These are phyloP conservation scores for Halesus radiatus DNA, from an alignment of 1,140 invertebrate genomes.

Conservation along the genomic window DNA sequence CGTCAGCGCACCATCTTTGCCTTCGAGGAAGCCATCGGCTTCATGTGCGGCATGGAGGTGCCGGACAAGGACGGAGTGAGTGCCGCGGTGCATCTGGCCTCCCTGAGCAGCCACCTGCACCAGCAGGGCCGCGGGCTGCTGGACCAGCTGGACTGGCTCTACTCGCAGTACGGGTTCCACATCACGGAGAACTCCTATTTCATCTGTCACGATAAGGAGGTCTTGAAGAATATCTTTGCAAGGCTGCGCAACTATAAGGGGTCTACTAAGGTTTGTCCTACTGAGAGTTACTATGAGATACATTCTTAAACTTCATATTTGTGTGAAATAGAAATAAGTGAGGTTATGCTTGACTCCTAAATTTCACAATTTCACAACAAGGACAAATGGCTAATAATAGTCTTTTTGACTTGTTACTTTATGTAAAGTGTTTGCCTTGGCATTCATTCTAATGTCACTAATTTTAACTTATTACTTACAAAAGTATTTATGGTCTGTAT, in stretches of 20 bases:
- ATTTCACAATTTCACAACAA: too few relatives aligned
- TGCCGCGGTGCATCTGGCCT: slow-evolving; percentile 84
- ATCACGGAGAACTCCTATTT: slow-evolving; percentile 90
- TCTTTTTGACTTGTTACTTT: too few relatives aligned
- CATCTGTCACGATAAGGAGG: slow-evolving; percentile 83
- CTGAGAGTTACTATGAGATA: too few relatives aligned
- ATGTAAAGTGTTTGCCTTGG: too few relatives aligned
- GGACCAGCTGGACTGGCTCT: slow-evolving; percentile 87
- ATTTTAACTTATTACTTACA: too few relatives aligned
- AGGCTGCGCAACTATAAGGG: slow-evolving; percentile 83
- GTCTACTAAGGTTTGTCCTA: slow-evolving; percentile 70
- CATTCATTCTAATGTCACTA: too few relatives aligned
- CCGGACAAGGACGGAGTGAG: slow-evolving; percentile 97
- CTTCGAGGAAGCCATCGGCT: slow-evolving; percentile 96
- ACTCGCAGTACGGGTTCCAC: slow-evolving; percentile 89
- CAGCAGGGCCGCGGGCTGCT: slow-evolving; percentile 76
- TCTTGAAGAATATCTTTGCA: slow-evolving; percentile 86
- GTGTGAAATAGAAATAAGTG: too few relatives aligned
- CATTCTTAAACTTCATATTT: too few relatives aligned
- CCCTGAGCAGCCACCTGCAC: slow-evolving; percentile 84
- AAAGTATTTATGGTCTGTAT: too few relatives aligned
- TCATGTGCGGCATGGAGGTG: slow-evolving; percentile 91
- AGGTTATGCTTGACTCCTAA: too few relatives aligned
- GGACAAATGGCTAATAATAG: too few relatives aligned
- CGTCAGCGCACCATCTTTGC: slow-evolving; percentile 90